phyloP scores from a whole-genome alignment of 1,140 invertebrate species.

The Trypoxylus dichotomus region DNA sequence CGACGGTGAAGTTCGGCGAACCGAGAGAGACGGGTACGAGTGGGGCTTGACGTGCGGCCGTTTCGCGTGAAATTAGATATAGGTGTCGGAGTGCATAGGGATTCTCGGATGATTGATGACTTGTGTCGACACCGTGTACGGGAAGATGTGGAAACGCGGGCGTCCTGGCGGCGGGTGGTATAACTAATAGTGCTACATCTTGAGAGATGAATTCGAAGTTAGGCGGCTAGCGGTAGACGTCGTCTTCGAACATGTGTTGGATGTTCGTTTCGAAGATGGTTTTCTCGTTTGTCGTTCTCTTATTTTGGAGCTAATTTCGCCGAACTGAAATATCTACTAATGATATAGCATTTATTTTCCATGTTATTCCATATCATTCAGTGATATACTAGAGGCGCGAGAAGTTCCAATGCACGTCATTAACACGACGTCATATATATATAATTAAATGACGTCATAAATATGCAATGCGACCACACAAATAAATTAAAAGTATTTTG shows the following conservation, averaged over 20 bases:
- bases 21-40: neutral
- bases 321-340: neutral
- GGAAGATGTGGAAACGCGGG: slow-evolving; percentile 46
- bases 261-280: neutral
- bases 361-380: no score
- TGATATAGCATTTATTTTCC: neutral
- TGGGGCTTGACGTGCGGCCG: slow-evolving; percentile 20
- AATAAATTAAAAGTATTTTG: no score
- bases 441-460: no score
- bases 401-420: no score
- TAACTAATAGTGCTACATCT: slow-evolving; percentile 48
- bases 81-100: slow-evolving; percentile 40
- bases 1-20: neutral
- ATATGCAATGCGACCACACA: no score
- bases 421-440: no score
- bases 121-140: slow-evolving; percentile 52
- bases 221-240: neutral
- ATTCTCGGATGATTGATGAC: slow-evolving; percentile 51
- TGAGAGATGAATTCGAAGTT: slow-evolving; percentile 21
- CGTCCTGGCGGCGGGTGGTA: slow-evolving; percentile 43
- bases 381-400: no score
- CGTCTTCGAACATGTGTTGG: neutral
- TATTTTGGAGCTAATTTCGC: neutral
- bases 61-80: slow-evolving; percentile 31
- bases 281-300: neutral